phyloP scores from a whole-genome alignment of 2,797 vertebrate genomes.

The Intellagama lesueurii region DNA sequence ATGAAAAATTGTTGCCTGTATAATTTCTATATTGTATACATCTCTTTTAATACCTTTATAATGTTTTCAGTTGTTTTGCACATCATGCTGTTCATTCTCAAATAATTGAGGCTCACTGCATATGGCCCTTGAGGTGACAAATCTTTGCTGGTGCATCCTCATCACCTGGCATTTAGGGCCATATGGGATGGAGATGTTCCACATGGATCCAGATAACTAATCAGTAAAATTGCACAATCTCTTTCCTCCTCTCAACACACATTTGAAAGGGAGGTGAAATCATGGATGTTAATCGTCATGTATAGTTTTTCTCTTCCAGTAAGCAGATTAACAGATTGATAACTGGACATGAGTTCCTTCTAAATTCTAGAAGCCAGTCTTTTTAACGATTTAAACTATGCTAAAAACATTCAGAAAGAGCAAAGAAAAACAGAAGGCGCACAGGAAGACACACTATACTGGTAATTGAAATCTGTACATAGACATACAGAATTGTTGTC shows the following conservation, averaged over 20 bases:
- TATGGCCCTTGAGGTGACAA: too few relatives aligned
- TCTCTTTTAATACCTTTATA: background rate
- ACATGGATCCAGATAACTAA: background rate
- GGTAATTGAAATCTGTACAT: too few relatives aligned
- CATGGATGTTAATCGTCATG: background rate
- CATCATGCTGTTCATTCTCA: background rate
- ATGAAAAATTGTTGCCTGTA: background rate
- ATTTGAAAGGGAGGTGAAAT: background rate
- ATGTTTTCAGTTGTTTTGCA: background rate
- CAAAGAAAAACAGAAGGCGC: too few relatives aligned
- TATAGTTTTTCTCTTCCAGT: background rate
- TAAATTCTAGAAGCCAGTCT: background rate
- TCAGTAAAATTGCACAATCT: background rate
- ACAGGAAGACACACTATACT: too few relatives aligned
- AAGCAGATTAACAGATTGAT: background rate
- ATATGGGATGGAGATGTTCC: background rate
- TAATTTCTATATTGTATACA: background rate
- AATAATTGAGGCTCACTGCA: background rate
- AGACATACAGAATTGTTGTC: too few relatives aligned
- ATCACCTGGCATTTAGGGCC: too few relatives aligned
- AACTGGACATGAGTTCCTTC: background rate
- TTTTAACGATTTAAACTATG: too few relatives aligned
- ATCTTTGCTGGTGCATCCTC: background rate
- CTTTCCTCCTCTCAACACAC: too few relatives aligned
- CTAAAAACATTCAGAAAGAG: too few relatives aligned